Base-by-base conservation (phyloP, 2,888 invertebrate species). In the Sabellastarte sp. region DNA sequence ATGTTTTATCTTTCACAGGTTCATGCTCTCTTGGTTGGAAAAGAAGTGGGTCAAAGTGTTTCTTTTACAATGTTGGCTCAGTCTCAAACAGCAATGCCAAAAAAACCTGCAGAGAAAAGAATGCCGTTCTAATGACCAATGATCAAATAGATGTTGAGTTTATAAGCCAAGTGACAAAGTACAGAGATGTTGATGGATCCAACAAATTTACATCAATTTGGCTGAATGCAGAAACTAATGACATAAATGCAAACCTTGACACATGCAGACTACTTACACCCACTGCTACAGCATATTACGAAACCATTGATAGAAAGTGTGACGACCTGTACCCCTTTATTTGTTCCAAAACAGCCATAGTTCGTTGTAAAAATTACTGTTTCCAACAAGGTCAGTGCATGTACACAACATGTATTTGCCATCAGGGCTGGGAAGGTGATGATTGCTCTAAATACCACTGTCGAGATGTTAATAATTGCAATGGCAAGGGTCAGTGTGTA, bases 401-500 rank as follows among this genome's bases (percentile, higher is more conserved):
- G 4, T 15, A 30, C n/a, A 32, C 24, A 10, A 57, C 31, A 30
- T 57, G 57, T 32, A n/a, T 57, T 20, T 57, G 57, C 33, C 5
- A 32, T 24, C 26, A 20, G 20, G 57, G 57, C 4, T 57, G 57
- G 57, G 20, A 57, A 57, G 30, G 26, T 30, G 33, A 57, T 4
- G 31, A 30, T 24, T 57, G 57, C 31, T 32, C 33, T 20, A 20
- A 5, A 4, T 57, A 28, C 31, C 33, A 30, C 31, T 57, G 57
- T 30, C 10, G 57, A 29, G 57, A 57, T n/a, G 57, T n/a, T 26
- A 50, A 41, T 24, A 30, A 41, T 26, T 59, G 50, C 26, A 28
- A n/a, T 5, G 59, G n/a, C 24, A 24, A 50, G 2, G 59, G 41
- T 26, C 26, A 52, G 31, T 60, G 53, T 60, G 55, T 60, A 24